These are phyloP conservation scores for Drosophila helvetica DNA, from an alignment of 2,888 invertebrate genomes.

Conservation along the genomic window DNA sequence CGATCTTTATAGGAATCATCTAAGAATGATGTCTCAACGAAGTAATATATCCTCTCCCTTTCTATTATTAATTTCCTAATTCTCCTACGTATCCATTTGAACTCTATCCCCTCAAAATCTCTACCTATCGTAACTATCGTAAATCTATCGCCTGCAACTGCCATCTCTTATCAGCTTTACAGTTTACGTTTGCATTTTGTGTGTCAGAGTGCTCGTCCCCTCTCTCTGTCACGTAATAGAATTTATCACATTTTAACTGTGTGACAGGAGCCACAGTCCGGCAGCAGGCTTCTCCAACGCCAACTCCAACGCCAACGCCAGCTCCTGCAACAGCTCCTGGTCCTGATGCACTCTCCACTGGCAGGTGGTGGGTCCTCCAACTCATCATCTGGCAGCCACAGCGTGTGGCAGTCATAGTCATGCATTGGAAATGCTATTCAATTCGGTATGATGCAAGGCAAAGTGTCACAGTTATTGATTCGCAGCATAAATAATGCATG, in stretches of 20 bases:
- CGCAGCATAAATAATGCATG: conserved; percentile 67
- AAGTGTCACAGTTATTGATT: conserved; percentile 76
- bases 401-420: conserved; percentile 44
- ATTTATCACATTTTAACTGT: conserved; percentile 78
- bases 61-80: too few species aligned
- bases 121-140: neutral
- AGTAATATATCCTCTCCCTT: too few species aligned
- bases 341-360: neutral
- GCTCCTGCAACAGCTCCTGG: neutral
- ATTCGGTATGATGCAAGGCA: conserved; percentile 56
- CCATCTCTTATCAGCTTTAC: conserved; percentile 35
- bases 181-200: conserved; percentile 44
- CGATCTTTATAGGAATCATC: too few species aligned
- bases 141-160: neutral
- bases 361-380: neutral
- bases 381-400: conserved; percentile 49
- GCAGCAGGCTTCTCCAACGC: conserved; percentile 10
- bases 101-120: neutral
- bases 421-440: conserved; percentile 71
- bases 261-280: conserved; percentile 68
- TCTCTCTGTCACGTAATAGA: conserved; percentile 74
- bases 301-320: too few species aligned
- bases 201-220: conserved; percentile 12
- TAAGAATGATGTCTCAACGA: too few species aligned
- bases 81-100: neutral